phyloP scores from a whole-genome alignment of 2,888 invertebrate species.

The Nowickia ferox region DNA sequence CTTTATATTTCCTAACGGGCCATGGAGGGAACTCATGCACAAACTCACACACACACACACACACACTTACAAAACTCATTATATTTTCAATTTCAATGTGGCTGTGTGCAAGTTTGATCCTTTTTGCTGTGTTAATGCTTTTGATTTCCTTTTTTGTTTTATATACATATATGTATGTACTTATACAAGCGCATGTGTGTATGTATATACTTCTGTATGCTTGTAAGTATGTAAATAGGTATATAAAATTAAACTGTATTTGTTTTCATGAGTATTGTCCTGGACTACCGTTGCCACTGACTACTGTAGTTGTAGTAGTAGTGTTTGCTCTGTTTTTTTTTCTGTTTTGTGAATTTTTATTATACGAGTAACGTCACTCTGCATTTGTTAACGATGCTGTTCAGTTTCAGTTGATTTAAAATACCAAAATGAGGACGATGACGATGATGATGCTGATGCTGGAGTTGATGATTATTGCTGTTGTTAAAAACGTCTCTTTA shows the following conservation, averaged over 20 bases:
- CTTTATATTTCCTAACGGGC: constrained; percentile 25
- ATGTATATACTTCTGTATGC: not conserved
- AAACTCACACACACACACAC: not conserved
- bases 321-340: constrained; percentile 46
- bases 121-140: constrained; percentile 31
- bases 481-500: constrained; percentile 32
- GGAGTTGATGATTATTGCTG: constrained; percentile 55
- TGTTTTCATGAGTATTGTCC: constrained; percentile 40
- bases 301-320: not conserved
- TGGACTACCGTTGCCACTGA: constrained; percentile 66
- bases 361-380: constrained; percentile 19
- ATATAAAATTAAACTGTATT: not conserved
- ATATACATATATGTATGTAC: not conserved
- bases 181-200: not conserved
- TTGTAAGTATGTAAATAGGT: not conserved
- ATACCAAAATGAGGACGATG: constrained; percentile 51
- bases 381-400: constrained; percentile 62
- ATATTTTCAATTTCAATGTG: not conserved
- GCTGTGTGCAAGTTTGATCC: constrained; percentile 35
- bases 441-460: constrained; percentile 25
- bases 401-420: constrained; percentile 58
- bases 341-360: constrained; percentile 23
- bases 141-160: constrained; percentile 36
- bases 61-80: not conserved
- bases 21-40: not conserved